phyloP scores from a whole-genome alignment of 2,888 invertebrate species.

The Tortricodes alternella region DNA sequence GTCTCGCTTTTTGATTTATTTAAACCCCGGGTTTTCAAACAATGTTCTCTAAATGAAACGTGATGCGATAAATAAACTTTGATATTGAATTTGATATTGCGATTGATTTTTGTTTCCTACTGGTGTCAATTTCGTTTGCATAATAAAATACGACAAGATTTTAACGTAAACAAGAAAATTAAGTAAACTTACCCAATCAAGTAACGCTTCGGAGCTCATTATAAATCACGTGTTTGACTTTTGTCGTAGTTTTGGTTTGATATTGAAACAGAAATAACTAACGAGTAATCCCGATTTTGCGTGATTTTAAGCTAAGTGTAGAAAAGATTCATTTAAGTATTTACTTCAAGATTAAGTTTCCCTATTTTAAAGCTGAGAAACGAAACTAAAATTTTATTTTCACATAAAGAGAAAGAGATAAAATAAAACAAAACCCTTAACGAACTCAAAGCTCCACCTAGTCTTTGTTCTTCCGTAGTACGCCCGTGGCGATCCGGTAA shows the following conservation, averaged over 20 bases:
- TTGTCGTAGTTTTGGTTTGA: too few species aligned
- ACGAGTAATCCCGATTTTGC: too few species aligned
- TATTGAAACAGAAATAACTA: too few species aligned
- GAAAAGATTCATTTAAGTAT: too few species aligned
- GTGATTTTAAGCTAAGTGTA: too few species aligned
- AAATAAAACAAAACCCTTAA: conserved; percentile 15
- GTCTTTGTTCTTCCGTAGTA: conserved; percentile 2
- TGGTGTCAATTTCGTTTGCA: not conserved
- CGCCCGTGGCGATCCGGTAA: conserved; percentile 13
- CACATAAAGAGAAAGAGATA: not conserved
- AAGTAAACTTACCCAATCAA: too few species aligned
- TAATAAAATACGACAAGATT: not conserved
- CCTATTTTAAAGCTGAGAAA: not conserved
- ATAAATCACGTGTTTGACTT: too few species aligned
- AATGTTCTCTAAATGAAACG: conserved; percentile 10
- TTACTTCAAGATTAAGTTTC: too few species aligned
- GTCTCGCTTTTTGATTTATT: conserved; percentile 23
- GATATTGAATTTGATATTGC: conserved; percentile 13
- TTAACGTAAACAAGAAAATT: too few species aligned
- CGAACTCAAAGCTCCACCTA: conserved; percentile 2
- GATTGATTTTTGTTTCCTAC: not conserved
- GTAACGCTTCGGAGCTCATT: too few species aligned
- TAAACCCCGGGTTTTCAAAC: conserved; percentile 11
- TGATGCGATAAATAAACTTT: conserved; percentile 7
- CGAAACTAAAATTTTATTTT: not conserved